Conservation (phyloP, 2,113 vertebrate genomes). For the Nicator chloris region DNA sequence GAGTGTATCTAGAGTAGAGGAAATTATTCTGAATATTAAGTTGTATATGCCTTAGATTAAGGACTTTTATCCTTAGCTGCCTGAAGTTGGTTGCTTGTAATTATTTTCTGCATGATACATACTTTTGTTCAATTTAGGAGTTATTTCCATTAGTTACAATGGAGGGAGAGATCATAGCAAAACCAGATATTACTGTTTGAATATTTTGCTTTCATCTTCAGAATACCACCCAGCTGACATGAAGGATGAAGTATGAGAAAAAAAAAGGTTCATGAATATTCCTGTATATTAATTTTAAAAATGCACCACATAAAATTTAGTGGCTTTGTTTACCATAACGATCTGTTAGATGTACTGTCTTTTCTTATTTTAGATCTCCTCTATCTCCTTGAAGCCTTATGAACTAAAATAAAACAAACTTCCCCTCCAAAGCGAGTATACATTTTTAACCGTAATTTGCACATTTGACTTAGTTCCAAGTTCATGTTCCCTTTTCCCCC, state of each 20-base stretch:
- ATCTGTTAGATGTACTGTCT: conserved; percentile 10
- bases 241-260: not conserved
- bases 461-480: conserved; percentile 60
- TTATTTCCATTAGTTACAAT: not conserved
- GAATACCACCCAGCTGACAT: not conserved
- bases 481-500: conserved; percentile 45
- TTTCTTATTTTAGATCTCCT: conserved; percentile 36
- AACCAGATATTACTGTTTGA: not conserved
- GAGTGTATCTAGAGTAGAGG: not conserved
- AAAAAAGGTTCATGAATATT: not conserved
- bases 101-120: not conserved
- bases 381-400: conserved; percentile 20
- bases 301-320: not conserved
- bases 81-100: not conserved
- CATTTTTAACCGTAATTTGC: conserved; percentile 48
- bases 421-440: conserved; percentile 28
- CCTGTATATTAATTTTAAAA: not conserved
- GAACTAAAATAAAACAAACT: conserved; percentile 48
- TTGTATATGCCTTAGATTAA: not conserved
- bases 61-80: not conserved
- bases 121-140: not conserved
- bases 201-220: not conserved
- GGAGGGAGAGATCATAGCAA: not conserved
- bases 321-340: conserved; percentile 11
- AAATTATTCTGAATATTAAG: not conserved